Percentiles rank a stretch among this genome's conserved stretches.
Evolutionary conservation across 2,888 invertebrate genomes (phyloP).

Genomic region (Eilema griseolum): DNA sequence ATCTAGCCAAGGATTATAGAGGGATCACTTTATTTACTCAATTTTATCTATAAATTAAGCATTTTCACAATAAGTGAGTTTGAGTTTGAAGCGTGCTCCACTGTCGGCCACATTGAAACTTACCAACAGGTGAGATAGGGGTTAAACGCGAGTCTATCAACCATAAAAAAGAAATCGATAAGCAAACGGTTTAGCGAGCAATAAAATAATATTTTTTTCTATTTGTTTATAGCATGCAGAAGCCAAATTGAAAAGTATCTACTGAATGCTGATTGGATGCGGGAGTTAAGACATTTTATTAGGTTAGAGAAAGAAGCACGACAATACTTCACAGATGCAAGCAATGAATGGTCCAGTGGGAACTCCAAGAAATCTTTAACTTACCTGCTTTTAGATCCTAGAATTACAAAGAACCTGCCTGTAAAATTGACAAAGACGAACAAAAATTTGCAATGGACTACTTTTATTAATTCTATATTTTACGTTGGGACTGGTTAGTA

Average conservation of each 20-base stretch:
- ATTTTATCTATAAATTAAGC: no score
- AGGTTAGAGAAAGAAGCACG: neutral
- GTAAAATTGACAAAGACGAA: neutral
- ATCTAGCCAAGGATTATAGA: no score
- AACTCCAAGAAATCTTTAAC: slow-evolving; percentile 9
- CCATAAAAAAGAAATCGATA: no score
- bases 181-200: neutral
- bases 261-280: neutral
- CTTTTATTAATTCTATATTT: slow-evolving; percentile 9
- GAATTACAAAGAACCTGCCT: neutral
- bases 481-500: slow-evolving; percentile 10
- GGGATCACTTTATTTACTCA: no score
- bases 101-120: no score
- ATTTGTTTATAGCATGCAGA: neutral
- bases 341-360: neutral
- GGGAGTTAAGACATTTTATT: neutral
- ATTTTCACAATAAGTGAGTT: no score
- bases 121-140: no score
- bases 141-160: no score
- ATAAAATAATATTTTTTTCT: neutral
- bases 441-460: slow-evolving; percentile 1
- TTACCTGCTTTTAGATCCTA: slow-evolving; percentile 8
- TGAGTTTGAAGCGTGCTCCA: no score
- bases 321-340: neutral
- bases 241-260: slow-evolving; percentile 1